Conservation (phyloP, 2,888 invertebrate species). For the Scaptomyza tumidula region DNA sequence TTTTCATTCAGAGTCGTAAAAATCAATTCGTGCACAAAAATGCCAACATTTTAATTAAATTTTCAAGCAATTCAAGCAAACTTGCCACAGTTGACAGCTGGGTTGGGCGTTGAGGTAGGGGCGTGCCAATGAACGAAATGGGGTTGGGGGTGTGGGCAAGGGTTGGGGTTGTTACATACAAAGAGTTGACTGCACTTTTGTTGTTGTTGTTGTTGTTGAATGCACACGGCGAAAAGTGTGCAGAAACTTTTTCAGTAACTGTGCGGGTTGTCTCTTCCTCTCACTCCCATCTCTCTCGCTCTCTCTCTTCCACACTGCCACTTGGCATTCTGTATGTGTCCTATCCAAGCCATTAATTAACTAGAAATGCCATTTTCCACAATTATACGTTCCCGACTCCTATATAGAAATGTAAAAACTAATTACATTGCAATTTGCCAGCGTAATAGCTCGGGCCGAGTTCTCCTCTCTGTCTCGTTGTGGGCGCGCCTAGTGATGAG, state of each 20-base stretch:
- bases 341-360: slow-evolving; percentile 72
- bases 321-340: slow-evolving; percentile 7
- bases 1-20: slow-evolving; percentile 33
- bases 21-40: slow-evolving; percentile 62
- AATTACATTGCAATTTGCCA: slow-evolving; percentile 82
- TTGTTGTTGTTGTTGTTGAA: slow-evolving; percentile 25
- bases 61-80: slow-evolving; percentile 68
- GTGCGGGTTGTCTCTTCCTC: background rate
- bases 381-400: slow-evolving; percentile 72
- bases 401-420: slow-evolving; percentile 78
- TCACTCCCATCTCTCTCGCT: background rate
- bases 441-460: slow-evolving; percentile 70
- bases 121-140: background rate
- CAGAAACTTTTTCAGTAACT: slow-evolving; percentile 42
- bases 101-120: background rate
- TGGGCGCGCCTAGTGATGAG: no score
- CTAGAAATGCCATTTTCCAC: slow-evolving; percentile 79
- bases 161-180: background rate
- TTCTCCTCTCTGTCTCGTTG: slow-evolving; percentile 57
- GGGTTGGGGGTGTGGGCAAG: background rate
- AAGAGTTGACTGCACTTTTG: slow-evolving; percentile 52
- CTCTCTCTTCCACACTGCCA: no score
- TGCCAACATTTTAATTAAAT: slow-evolving; percentile 74
- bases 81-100: slow-evolving; percentile 56
- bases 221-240: slow-evolving; percentile 56